Conservation (phyloP, 2,888 invertebrate genomes). For the Odontomyia ornata region DNA sequence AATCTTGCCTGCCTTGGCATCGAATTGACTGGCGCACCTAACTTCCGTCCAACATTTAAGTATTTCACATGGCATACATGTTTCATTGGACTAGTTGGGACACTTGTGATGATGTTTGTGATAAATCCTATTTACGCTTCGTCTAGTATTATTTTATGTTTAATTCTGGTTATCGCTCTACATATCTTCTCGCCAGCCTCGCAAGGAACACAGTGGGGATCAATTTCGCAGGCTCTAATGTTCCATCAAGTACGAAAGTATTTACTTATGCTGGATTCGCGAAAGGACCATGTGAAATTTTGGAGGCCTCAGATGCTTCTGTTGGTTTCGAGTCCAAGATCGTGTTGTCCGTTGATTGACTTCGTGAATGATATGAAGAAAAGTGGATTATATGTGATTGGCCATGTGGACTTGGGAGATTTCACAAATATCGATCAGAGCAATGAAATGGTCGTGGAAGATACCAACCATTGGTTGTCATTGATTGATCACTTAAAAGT, state of each 20-base stretch:
- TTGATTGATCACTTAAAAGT: constrained; percentile 94
- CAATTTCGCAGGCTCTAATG: constrained; percentile 98
- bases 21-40: constrained; percentile 97
- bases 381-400: constrained; percentile 86
- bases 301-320: constrained; percentile 98
- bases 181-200: constrained; percentile 88
- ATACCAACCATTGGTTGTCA: constrained; percentile 89
- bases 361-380: constrained; percentile 99
- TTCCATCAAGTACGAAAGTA: constrained; percentile 99
- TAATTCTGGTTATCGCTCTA: constrained; percentile 85
- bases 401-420: constrained; percentile 79
- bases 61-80: constrained; percentile 97
- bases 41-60: constrained; percentile 96
- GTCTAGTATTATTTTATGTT: constrained; percentile 84
- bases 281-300: constrained; percentile 98
- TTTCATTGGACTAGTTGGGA: constrained; percentile 83
- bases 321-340: constrained; percentile 89
- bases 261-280: constrained; percentile 89
- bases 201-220: constrained; percentile 89
- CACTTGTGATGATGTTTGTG: constrained; percentile 92
- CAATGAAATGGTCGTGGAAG: constrained; percentile 77
- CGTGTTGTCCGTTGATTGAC: constrained; percentile 90
- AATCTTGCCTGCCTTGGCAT: constrained; percentile 95
- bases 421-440: constrained; percentile 63
- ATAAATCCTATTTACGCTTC: constrained; percentile 91